Evolutionary conservation across 2,797 vertebrate species (phyloP).

Genomic region (Lithobates pipiens): DNA sequence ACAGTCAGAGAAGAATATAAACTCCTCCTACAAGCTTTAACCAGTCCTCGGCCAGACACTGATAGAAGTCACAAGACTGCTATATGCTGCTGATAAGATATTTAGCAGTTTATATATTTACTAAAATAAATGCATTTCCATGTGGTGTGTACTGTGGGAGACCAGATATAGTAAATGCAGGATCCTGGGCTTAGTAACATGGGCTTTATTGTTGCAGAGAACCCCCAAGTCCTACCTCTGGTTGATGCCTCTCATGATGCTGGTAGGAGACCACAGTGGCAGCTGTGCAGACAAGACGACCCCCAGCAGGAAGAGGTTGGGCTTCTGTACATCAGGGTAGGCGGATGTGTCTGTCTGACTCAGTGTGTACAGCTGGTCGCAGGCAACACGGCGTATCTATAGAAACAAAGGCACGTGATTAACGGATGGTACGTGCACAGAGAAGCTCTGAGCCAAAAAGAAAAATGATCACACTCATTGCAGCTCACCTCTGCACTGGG

Average conservation of each 20-base stretch:
- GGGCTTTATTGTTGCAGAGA: not conserved
- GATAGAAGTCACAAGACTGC: no score
- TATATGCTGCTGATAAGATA: no score
- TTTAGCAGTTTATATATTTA: no score
- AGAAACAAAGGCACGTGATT: conserved; percentile 31
- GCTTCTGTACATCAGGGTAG: conserved; percentile 92
- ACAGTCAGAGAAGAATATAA: no score
- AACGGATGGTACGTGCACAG: not conserved
- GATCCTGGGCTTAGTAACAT: no score
- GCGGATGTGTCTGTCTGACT: conserved; percentile 94
- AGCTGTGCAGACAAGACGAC: conserved; percentile 95
- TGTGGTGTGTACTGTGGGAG: no score
- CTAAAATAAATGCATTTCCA: no score
- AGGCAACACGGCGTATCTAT: conserved; percentile 95
- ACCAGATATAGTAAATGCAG: no score
- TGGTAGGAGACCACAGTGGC: conserved; percentile 97
- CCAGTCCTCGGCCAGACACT: no score
- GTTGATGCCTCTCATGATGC: conserved; percentile 97
- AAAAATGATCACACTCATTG: not conserved
- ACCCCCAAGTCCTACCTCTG: conserved; percentile 82
- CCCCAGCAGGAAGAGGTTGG: conserved; percentile 92
- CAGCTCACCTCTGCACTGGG: conserved; percentile 91
- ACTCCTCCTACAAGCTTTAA: no score
- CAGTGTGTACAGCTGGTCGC: conserved; percentile 96
- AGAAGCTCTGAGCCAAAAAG: not conserved